A percentile compares a stretch with the other conserved stretches of the same genome.
phyloP scores from a whole-genome alignment of 2,113 vertebrate genomes.

The Megaleporinus macrocephalus region DNA sequence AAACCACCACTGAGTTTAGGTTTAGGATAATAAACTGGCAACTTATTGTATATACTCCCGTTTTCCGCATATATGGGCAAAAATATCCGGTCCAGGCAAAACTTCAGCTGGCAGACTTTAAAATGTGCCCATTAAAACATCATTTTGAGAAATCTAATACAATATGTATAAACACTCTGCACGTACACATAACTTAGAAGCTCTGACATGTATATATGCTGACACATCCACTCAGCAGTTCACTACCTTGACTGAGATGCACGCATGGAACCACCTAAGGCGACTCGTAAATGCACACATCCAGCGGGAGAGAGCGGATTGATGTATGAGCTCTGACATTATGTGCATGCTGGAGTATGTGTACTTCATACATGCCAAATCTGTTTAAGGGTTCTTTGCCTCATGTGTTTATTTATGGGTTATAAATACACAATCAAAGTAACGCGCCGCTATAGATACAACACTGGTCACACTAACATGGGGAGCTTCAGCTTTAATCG shows the following conservation, averaged over 20 bases:
- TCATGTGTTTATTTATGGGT: background rate
- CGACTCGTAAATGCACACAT: conserved; percentile 3
- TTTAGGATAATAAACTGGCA: background rate
- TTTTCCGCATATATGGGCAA: background rate
- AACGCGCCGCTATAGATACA: background rate
- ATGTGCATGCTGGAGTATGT: background rate
- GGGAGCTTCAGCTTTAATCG: too few species aligned
- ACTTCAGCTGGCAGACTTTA: background rate
- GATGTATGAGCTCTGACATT: conserved; percentile 36
- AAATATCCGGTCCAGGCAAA: background rate
- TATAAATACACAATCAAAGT: background rate
- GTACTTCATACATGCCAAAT: background rate
- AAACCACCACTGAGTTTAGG: background rate
- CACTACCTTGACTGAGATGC: background rate
- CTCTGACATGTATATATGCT: conserved; percentile 20
- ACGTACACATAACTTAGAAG: conserved; percentile 1
- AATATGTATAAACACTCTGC: background rate
- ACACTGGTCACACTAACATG: background rate
- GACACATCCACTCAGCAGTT: conserved; percentile 5
- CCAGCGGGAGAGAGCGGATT: background rate
- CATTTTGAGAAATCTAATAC: background rate
- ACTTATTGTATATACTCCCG: background rate
- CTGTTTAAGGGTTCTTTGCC: background rate
- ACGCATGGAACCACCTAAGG: background rate
- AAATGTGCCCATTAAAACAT: background rate